Evolutionary conservation across 2,113 vertebrate species (phyloP).

Genomic region (Corythornis cristatus): DNA sequence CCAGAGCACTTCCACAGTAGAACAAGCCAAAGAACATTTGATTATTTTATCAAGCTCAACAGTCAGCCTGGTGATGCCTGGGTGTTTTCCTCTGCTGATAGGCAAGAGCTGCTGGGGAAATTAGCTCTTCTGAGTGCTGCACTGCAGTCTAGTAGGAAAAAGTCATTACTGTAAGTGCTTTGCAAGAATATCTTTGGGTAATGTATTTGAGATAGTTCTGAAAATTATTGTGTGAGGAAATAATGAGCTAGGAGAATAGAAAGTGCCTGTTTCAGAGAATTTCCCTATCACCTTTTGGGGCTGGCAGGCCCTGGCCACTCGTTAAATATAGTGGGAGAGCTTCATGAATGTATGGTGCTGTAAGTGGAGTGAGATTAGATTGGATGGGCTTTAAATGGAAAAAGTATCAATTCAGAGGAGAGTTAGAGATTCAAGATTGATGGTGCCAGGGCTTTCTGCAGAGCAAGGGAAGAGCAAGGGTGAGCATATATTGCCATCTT

Average conservation of each 20-base stretch:
- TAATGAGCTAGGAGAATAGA: conserved; percentile 35
- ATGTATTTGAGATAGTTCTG: conserved; percentile 20
- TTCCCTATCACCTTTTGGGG: neutral
- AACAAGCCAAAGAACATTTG: neutral
- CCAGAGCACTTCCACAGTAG: neutral
- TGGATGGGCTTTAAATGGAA: neutral
- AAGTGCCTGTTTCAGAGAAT: neutral
- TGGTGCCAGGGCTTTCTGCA: neutral
- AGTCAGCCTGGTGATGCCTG: neutral
- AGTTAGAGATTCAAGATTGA: neutral
- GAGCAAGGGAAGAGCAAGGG: neutral
- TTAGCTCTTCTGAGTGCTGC: neutral
- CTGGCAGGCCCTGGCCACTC: neutral
- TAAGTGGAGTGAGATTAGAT: neutral
- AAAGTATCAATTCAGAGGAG: neutral
- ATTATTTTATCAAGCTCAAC: neutral
- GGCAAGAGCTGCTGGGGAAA: conserved; percentile 8
- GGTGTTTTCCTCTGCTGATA: conserved; percentile 6
- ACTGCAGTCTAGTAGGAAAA: neutral
- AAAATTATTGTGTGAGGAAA: conserved; percentile 29
- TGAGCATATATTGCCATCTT: neutral
- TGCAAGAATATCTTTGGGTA: conserved; percentile 14
- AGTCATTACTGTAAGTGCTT: conserved; percentile 63
- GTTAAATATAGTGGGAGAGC: conserved; percentile 11
- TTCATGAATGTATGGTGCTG: neutral